phyloP scores from a whole-genome alignment of 2,797 vertebrate genomes.

The Sebastes elongatus region DNA sequence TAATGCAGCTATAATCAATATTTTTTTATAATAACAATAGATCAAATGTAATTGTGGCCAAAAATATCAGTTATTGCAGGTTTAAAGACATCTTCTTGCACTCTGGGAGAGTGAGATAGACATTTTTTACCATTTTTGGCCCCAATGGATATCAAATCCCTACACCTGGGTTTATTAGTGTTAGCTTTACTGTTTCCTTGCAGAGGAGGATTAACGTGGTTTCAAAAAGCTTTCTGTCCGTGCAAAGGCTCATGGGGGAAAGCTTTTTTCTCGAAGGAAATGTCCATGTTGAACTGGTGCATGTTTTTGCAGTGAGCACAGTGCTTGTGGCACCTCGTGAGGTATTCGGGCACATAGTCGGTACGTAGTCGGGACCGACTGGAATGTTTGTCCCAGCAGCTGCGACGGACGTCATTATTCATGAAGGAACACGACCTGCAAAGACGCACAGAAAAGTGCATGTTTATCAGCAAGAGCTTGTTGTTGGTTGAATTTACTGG shows the following conservation, averaged over 20 bases:
- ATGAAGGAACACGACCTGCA: slow-evolving; percentile 20
- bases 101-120: background rate
- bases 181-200: background rate
- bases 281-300: slow-evolving; percentile 28
- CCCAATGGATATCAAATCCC: background rate
- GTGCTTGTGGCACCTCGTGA: slow-evolving; percentile 19
- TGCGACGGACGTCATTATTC: slow-evolving; percentile 45
- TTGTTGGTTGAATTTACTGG: background rate
- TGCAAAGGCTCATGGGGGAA: background rate
- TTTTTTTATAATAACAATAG: background rate
- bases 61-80: background rate
- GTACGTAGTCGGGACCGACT: slow-evolving; percentile 9
- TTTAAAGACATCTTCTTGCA: background rate
- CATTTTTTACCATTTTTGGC: background rate
- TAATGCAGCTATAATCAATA: background rate
- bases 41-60: background rate
- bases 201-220: background rate
- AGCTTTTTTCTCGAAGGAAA: background rate
- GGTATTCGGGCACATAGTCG: slow-evolving; percentile 31
- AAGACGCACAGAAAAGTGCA: slow-evolving; percentile 29
- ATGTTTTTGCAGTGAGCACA: slow-evolving; percentile 55
- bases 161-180: background rate
- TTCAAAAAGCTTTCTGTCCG: background rate
- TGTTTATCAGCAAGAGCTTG: slow-evolving; percentile 19
- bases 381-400: slow-evolving; percentile 62